A percentile compares a stretch with the other conserved stretches of the same genome.
phyloP scores from a whole-genome alignment of 2,113 vertebrate species.

The Vanacampus margaritifer region DNA sequence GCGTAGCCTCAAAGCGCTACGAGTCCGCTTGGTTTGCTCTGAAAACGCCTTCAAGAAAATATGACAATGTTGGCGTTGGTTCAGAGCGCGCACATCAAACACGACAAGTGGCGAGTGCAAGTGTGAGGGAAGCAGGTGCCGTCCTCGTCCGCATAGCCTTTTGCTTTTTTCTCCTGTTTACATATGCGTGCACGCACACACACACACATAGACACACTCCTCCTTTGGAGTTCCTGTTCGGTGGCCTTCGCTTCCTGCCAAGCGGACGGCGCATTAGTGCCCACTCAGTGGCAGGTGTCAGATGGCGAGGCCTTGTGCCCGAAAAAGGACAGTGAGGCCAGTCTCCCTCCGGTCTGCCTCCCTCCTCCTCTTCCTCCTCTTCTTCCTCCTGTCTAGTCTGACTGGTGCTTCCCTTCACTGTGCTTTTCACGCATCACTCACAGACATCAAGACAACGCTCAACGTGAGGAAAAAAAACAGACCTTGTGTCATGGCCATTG shows the following conservation, averaged over 20 bases:
- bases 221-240: constrained; percentile 20
- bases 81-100: constrained; percentile 33
- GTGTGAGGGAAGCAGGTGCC: constrained; percentile 73
- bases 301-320: constrained; percentile 69
- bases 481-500: constrained; percentile 2
- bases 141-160: constrained; percentile 55
- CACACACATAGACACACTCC: neutral
- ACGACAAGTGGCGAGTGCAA: constrained; percentile 47
- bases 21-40: neutral
- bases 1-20: neutral
- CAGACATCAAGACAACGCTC: constrained; percentile 5
- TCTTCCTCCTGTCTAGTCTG: constrained; percentile 21
- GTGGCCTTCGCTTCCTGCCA: constrained; percentile 71
- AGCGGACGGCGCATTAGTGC: constrained; percentile 62
- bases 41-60: neutral
- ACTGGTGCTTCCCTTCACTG: constrained; percentile 15
- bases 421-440: constrained; percentile 22
- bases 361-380: constrained; percentile 15
- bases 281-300: constrained; percentile 74
- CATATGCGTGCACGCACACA: neutral
- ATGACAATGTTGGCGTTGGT: constrained; percentile 23
- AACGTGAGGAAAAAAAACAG: neutral
- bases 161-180: constrained; percentile 59
- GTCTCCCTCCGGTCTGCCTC: constrained; percentile 39
- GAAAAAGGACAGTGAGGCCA: constrained; percentile 62